phyloP scores from a whole-genome alignment of 2,113 vertebrate species.

The Poeciliopsis turrubarensis region DNA sequence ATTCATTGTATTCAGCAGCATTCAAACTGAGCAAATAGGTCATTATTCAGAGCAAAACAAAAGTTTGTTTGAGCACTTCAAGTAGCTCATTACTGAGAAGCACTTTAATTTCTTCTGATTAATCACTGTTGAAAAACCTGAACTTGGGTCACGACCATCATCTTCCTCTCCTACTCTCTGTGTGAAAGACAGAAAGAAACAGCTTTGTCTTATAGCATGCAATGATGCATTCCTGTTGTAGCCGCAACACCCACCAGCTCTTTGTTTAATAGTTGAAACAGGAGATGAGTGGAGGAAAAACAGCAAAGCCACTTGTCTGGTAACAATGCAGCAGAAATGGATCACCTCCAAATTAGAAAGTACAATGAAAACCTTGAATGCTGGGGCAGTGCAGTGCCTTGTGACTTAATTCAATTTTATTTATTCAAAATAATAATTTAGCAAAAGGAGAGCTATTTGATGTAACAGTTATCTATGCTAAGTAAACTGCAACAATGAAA shows the following conservation, averaged over 20 bases:
- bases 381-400: background rate
- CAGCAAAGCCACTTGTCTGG: conserved; percentile 32
- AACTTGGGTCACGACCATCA: conserved; percentile 26
- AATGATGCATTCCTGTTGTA: conserved; percentile 30
- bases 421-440: conserved; percentile 2
- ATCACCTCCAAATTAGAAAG: conserved; percentile 25
- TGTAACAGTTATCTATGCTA: conserved; percentile 53
- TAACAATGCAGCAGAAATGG: conserved; percentile 33
- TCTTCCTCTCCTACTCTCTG: conserved; percentile 27
- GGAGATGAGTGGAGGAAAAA: conserved; percentile 47
- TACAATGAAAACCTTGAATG: background rate
- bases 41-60: conserved; percentile 3
- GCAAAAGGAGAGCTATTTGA: conserved; percentile 34
- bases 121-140: conserved; percentile 10
- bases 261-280: conserved; percentile 57
- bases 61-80: background rate
- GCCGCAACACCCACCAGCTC: conserved; percentile 51
- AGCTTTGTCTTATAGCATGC: conserved; percentile 28
- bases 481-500: conserved; percentile 22
- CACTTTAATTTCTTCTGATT: conserved; percentile 23
- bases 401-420: conserved; percentile 10
- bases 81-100: background rate
- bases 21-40: background rate
- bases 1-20: background rate
- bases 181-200: conserved; percentile 20